These are phyloP conservation scores for Psilanteris sp. DNA, from an alignment of 1,140 invertebrate species.

Conservation along the genomic window DNA sequence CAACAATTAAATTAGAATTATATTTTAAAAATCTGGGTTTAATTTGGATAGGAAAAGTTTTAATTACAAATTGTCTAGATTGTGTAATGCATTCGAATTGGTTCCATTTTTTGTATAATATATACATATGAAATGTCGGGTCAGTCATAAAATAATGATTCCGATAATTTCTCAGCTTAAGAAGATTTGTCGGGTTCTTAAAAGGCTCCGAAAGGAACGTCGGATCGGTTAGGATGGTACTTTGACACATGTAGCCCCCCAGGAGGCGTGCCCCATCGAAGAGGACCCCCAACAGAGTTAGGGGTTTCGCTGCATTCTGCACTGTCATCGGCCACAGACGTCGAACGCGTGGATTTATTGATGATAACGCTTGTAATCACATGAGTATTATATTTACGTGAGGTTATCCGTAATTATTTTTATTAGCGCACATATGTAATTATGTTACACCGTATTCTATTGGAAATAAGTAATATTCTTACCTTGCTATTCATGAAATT, in stretches of 20 bases:
- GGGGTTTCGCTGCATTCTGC: conserved; percentile 69
- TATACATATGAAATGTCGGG: not conserved
- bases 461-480: too few relatives aligned
- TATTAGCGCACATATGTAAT: not conserved
- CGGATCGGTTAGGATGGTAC: conserved; percentile 65
- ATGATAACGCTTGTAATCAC: conserved; percentile 55
- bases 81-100: not conserved
- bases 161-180: conserved; percentile 64
- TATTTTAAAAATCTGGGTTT: too few relatives aligned
- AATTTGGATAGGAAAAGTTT: too few relatives aligned
- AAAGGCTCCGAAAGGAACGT: conserved; percentile 68
- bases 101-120: conserved; percentile 5
- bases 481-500: too few relatives aligned
- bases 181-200: conserved; percentile 71
- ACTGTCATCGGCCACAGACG: conserved; percentile 73
- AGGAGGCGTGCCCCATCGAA: conserved; percentile 72
- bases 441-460: not conserved
- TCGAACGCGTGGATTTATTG: conserved; percentile 66
- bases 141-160: conserved; percentile 68
- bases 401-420: conserved; percentile 8
- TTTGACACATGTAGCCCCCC: conserved; percentile 75
- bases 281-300: conserved; percentile 75
- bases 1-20: too few relatives aligned
- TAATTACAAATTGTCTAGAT: too few relatives aligned
- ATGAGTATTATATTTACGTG: conserved; percentile 27